Base-by-base conservation (phyloP, 2,888 invertebrate genomes). In the Pandemis cinnamomeana region DNA sequence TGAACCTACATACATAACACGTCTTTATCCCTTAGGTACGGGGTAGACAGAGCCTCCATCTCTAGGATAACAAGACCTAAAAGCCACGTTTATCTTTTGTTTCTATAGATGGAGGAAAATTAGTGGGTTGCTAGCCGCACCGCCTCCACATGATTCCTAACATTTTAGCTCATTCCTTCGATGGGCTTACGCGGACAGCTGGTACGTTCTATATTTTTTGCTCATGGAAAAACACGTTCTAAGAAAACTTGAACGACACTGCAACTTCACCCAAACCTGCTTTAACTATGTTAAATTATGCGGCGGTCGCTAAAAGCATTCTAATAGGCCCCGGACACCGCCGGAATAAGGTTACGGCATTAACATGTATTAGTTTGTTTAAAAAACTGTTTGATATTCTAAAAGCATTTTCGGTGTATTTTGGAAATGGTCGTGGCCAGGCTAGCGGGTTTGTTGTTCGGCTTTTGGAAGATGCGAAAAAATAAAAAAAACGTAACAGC, bases 361-460 rank as follows among this genome's bases (percentile, higher is more conserved):
- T 67, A 67, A 10, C 67, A 67, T 67, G 53, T 41, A 67, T 67
- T 67, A 53, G 67, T 41, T 44, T 20, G 63, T 63, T 67, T 41
- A 67, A 67, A 64, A 48, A 67, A 67, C 67, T 67, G 67, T 67
- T 67, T 67, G 67, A 41, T 53, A 67, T 67, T 67, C 67, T 67
- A 15, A 53, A 67, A 67, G 53, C 13, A 53, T 51, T 67, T 53
- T 67, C 15, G n/a, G 53, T 67, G 53, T 67, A 67, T 67, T 67
- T 67, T 67, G 64, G 48, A 64, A 63, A 64, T 27, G 58, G 36
- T 48, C 64, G 64, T 64, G 48, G 64, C 48, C 64, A n/a, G 64
- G 64, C 48, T 64, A 48, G 64, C 64, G 48, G 13, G 48, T n/a
- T 44, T 44, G n/a, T 15, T 62, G 42, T 41, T 62, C n/a, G 42